Base-by-base conservation (phyloP, 2,113 vertebrate species). In the Tychaedon coryphoeus region DNA sequence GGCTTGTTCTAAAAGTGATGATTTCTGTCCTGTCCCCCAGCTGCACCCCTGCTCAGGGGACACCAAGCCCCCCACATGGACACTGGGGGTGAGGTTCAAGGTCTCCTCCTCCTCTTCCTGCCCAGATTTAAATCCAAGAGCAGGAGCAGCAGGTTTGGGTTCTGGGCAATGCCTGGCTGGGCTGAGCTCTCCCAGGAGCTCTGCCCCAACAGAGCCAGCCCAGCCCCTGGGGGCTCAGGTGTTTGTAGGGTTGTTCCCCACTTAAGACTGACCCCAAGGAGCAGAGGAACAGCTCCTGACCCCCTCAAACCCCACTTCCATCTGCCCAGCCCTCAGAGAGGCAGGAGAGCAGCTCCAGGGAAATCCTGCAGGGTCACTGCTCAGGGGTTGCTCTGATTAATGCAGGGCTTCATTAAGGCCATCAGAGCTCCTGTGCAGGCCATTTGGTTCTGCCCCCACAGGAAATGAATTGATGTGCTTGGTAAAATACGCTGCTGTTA, bases 1-100 rank as follows among this genome's bases (percentile, higher is more conserved):
- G 24, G 11, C 34, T 57, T 11, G 42, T 8, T 20, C 10, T 36
- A 19, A 28, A 33, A 25, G 1, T 0, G 0, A 3, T 12, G 2
- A 20, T 34, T 51, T 40, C 51, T 48, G 14, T 24, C 4, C 2
- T 5, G 1, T 13, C n/a, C 20, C 40, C 65, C 47, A 48, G 4
- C 48, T 45, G 45, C 45, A 45, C 19, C 5, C 8, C 4, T 3
- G 45, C 74, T 17, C 25, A 6, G 14, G 28, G 22, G 3, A 3
- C 36, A 40, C 28, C 34, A 19, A 36, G 18, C 5, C 38, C 5
- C 23, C 15, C 19, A 19, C 3, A 23, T 19, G 12, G 9, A 0
- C 3, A 1, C 54, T 5, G 18, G 18, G 22, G 57, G 17, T 6
- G 23, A 48, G 40, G 22, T 33, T 58, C 4, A 0, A 43, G 70